Evolutionary conservation across 2,113 vertebrate genomes (phyloP), one percentile per base, ranked within the genome.

Genomic region (Pedionomus torquatus): DNA sequence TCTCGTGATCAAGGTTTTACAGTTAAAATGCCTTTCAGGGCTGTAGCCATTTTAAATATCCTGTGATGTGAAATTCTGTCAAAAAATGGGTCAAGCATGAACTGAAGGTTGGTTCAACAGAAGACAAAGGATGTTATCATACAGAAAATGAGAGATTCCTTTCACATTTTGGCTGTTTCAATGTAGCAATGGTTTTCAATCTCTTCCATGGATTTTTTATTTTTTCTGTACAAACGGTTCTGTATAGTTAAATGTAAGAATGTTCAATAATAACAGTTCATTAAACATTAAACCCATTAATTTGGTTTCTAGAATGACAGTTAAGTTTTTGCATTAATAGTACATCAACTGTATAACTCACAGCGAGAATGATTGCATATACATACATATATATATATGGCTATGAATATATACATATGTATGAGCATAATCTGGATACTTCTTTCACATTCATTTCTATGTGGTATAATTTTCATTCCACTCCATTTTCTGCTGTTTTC

Each of bases 31-130:
- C 57, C 83, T 95, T 95, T 95, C 71, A 94, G 87, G 86, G 66
- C 63, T 95, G 83, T 52, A 86, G 55, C 82, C n/a, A 5, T 93
- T 96, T 86, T 60, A 83, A 89, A 92, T 74, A 60, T 44, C 41
- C n/a, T 86, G 77, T 91, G 86, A 96, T 92, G 74, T 77, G 83
- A 79, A 92, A 90, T 90, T 76, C 92, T 97, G 86, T 91, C 90
- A 97, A 95, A 95, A 97, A 97, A 83, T 97, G 95, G 95, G 95
- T 96, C 93, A 97, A 95, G 92, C 96, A 93, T 97, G 89, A 97
- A 94, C 70, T 82, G 64, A 95, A 96, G 93, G 65, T 91, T 93
- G 75, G 41, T 96, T 95, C 70, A 95, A 90, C 2, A 0, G 82
- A 90, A 94, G 63, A 94, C 81, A 94, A 97, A 97, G 55, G 77